Base-by-base conservation (phyloP, 2,888 invertebrate species). In the Lissocephala sabroskyi region DNA sequence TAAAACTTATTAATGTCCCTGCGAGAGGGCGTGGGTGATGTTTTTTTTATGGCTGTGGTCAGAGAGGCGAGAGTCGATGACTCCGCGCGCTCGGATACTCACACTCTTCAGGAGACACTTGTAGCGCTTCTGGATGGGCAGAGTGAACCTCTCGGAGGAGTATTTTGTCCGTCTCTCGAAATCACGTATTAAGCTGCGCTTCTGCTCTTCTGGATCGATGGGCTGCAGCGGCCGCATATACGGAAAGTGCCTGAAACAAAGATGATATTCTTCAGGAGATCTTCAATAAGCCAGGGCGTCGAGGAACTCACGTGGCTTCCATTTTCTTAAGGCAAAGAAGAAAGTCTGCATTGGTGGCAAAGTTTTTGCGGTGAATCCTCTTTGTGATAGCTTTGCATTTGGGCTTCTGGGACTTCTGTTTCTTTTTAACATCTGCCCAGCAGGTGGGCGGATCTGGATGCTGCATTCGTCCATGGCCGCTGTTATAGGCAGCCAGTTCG, bases 181-280 rank as follows among this genome's bases (percentile, higher is more conserved):
- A 5, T 52, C 33, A n/a, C 82, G 17, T 41, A 80, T 65, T 9
- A 32, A 11, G 35, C 36, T 17, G 1, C 41, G 18, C 53, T 84
- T 84, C 49, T 85, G 85, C 1, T 59, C 62, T 35, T 84, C 84
- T 0, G 83, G 84, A 41, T 83, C 80, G 16, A 80, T 74, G 2
- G 85, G 84, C 45, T 78, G 64, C 46, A 81, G 44, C 0, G 79
- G 82, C 35, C 80, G 73, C 63, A 84, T 60, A 49, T 83, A 82
- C 18, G 79, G 76, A 49, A 79, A 81, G 46, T 65, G 71, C 37
- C 85, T 84, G 45, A 10, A 42, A n/a, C n/a, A n/a, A n/a, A 35
- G 9, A 5, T 32, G 13, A 14, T 26, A 1, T 9, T 1, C 0
- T 3, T 18, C n/a, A 4, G 9, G 1, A 13, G 6, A 11, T n/a